Evolutionary conservation across 2,888 invertebrate genomes (phyloP).

Genomic region (Clusia tigrina): DNA sequence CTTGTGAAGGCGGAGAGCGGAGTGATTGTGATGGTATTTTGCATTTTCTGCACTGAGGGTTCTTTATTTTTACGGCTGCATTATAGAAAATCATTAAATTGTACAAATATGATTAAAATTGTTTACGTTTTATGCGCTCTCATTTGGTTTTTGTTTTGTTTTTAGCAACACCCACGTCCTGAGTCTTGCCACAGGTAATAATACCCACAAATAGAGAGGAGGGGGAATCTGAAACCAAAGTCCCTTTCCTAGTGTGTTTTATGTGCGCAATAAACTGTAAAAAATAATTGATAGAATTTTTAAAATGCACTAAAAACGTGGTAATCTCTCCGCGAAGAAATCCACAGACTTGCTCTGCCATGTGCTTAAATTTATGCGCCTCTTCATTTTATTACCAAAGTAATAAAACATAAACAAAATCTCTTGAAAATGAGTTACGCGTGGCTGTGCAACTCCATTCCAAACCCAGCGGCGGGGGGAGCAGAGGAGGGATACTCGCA

Average conservation of each 20-base stretch:
- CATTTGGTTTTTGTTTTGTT: not conserved
- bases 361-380: constrained; percentile 46
- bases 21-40: not conserved
- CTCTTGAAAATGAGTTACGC: constrained; percentile 41
- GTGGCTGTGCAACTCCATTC: not conserved
- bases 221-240: constrained; percentile 1
- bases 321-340: not conserved
- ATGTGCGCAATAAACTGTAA: constrained; percentile 42
- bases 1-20: too few relatives aligned
- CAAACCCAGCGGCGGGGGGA: not conserved
- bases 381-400: constrained; percentile 47
- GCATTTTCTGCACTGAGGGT: not conserved
- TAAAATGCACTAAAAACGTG: constrained; percentile 32
- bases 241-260: constrained; percentile 28
- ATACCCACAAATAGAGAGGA: not conserved
- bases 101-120: constrained; percentile 10
- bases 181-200: constrained; percentile 10
- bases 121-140: not conserved
- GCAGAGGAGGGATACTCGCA: not conserved
- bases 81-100: not conserved
- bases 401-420: constrained; percentile 52
- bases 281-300: constrained; percentile 57
- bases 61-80: not conserved
- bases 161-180: not conserved
- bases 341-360: not conserved